Base-by-base conservation (phyloP, 2,888 invertebrate species). In the Thera britannica region DNA sequence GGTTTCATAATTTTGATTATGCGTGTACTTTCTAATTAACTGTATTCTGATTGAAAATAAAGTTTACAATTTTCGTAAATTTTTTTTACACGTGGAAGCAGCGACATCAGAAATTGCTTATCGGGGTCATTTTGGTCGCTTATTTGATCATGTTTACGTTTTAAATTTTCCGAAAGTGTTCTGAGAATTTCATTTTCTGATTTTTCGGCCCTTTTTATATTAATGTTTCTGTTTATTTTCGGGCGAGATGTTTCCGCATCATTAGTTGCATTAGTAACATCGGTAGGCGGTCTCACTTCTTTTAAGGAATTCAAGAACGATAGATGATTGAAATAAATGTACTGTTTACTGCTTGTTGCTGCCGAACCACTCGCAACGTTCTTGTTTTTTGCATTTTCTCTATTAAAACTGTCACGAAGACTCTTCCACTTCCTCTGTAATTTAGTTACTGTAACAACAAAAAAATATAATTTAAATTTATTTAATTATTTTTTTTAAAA, bases 241-340 rank as follows among this genome's bases (percentile, higher is more conserved):
- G 73, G 73, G 75, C 76, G 74, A 76, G 77, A 12, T 75, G 77
- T 77, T 76, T 76, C 75, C 70, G 72, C 74, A 75, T 75, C 71
- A 77, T 78, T 58, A 58, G 58, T 58, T 58, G 7, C 58, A 58
- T 11, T 9, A 74, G 72, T 61, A 73, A 71, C 71, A 73, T 75
- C 71, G 69, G 69, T 75, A 72, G 75, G 62, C 71, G 72, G 75
- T 74, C 74, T 75, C 72, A 76, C 72, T 74, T 73, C 68, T 57
- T 73, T 75, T 72, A 74, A 73, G 69, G 70, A 71, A 72, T 75
- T 75, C 75, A 76, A 74, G 60, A 76, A 76, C 2, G 75, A 77
- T 72, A 76, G 71, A 57, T 75, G 72, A 72, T 78, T 78, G 70
- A 75, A 77, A 75, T 75, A 75, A 70, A 76, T 75, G 70, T 76